Evolutionary conservation across 1,140 invertebrate species (phyloP).

Genomic region (Octopus bimaculoides): DNA sequence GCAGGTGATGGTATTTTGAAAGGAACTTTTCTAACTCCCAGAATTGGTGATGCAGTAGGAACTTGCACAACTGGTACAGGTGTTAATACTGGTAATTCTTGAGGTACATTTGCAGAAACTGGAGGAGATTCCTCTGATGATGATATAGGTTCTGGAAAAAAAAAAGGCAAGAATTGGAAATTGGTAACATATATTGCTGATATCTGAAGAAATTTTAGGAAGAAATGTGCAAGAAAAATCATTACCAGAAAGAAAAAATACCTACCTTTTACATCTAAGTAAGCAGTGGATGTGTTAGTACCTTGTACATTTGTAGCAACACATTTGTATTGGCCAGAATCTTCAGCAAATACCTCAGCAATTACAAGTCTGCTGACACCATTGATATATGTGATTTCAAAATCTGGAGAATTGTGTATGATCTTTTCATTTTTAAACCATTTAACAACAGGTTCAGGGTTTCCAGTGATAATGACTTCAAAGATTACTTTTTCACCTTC

Average conservation of each 20-base stretch:
- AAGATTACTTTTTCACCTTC: constrained; percentile 70
- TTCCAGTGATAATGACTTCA: constrained; percentile 73
- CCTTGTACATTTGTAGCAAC: constrained; percentile 86
- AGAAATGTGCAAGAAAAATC: too few relatives aligned
- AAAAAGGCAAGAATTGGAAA: too few relatives aligned
- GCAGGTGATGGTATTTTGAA: constrained; percentile 21
- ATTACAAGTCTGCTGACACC: constrained; percentile 72
- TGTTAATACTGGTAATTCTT: constrained; percentile 1
- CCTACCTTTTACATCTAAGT: constrained; percentile 49
- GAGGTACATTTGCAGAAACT: constrained; percentile 18
- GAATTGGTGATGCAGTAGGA: constrained; percentile 22
- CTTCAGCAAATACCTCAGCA: constrained; percentile 90
- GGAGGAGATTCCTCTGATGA: background rate
- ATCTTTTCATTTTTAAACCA: constrained; percentile 71
- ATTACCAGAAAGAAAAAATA: background rate
- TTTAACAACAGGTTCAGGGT: constrained; percentile 70
- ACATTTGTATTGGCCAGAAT: constrained; percentile 91
- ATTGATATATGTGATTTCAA: constrained; percentile 46
- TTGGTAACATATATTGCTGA: too few relatives aligned
- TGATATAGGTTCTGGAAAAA: too few relatives aligned
- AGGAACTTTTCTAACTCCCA: constrained; percentile 8
- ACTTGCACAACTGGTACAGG: constrained; percentile 22
- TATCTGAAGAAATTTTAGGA: too few relatives aligned
- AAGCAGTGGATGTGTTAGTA: constrained; percentile 61
- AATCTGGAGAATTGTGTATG: constrained; percentile 48